Conservation (phyloP, 2,113 vertebrate genomes). For the Helogale parvula region DNA sequence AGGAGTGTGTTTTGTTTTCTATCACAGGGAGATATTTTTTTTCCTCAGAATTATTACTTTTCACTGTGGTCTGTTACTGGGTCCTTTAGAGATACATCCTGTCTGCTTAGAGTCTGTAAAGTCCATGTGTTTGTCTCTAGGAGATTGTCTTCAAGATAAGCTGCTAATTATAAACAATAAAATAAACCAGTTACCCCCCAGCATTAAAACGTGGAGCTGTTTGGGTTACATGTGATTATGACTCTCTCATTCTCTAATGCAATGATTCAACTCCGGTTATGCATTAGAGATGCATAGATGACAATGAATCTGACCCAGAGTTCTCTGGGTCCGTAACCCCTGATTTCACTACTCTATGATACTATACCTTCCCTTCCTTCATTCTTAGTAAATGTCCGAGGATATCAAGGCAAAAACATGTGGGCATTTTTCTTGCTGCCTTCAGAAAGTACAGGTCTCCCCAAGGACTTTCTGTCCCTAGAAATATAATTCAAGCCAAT, state of each 20-base stretch:
- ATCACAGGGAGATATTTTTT: background rate
- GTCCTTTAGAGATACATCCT: background rate
- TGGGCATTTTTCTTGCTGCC: background rate
- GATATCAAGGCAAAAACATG: background rate
- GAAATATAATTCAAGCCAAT: background rate
- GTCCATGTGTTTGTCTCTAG: background rate
- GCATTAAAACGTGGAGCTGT: background rate
- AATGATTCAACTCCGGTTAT: background rate
- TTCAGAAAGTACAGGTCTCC: conserved; percentile 5
- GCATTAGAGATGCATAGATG: background rate
- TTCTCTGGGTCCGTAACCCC: background rate
- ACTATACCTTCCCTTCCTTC: background rate
- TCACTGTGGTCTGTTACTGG: background rate
- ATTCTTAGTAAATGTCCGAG: background rate
- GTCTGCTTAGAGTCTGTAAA: background rate
- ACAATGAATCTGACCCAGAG: background rate
- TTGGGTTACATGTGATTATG: background rate
- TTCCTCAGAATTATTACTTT: background rate
- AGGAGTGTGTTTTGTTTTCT: background rate
- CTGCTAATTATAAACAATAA: conserved; percentile 63
- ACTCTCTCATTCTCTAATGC: background rate
- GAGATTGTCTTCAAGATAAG: conserved; percentile 49
- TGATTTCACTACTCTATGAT: background rate
- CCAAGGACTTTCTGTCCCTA: background rate
- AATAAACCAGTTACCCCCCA: conserved; percentile 71